Conservation (phyloP, 2,113 vertebrate species). For the Lota lota region DNA sequence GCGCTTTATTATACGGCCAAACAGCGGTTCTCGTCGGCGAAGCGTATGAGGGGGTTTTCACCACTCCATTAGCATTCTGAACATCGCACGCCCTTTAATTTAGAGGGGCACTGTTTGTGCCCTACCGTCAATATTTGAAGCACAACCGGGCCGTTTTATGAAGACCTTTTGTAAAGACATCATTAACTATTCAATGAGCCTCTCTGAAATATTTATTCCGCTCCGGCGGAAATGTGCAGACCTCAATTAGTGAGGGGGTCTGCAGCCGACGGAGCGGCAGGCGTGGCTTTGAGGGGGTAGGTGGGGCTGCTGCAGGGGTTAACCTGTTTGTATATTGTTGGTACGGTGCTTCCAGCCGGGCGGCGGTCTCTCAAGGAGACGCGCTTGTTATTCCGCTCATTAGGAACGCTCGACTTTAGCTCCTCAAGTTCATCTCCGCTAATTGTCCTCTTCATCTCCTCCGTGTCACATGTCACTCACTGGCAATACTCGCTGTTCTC, state of each 20-base stretch:
- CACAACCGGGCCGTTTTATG: too few species aligned
- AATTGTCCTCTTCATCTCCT: too few species aligned
- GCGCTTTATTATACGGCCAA: slow-evolving; percentile 38
- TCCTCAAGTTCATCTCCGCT: too few species aligned
- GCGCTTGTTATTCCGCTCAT: too few species aligned
- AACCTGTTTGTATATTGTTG: slow-evolving; percentile 48
- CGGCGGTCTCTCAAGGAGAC: too few species aligned
- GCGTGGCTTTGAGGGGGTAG: slow-evolving; percentile 10
- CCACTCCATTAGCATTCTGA: slow-evolving; percentile 20
- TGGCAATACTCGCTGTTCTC: too few species aligned
- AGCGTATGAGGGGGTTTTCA: slow-evolving; percentile 27
- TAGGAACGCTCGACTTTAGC: too few species aligned
- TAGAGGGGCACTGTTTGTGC: slow-evolving; percentile 13
- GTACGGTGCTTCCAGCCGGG: slow-evolving; percentile 26
- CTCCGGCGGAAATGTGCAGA: slow-evolving; percentile 22
- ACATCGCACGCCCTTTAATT: slow-evolving; percentile 33
- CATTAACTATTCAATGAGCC: slow-evolving; percentile 50
- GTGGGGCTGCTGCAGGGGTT: slow-evolving; percentile 14
- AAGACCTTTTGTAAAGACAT: slow-evolving; percentile 25
- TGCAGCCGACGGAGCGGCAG: slow-evolving; percentile 31
- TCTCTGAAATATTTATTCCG: slow-evolving; percentile 48
- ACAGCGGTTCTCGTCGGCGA: background rate
- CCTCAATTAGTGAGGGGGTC: slow-evolving; percentile 29
- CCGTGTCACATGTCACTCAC: too few species aligned
- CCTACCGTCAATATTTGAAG: slow-evolving; percentile 24